Percentiles rank a stretch among this genome's conserved stretches.
These are phyloP conservation scores for Nipponia nippon DNA, from an alignment of 2,113 vertebrate species.

Conservation along the genomic window DNA sequence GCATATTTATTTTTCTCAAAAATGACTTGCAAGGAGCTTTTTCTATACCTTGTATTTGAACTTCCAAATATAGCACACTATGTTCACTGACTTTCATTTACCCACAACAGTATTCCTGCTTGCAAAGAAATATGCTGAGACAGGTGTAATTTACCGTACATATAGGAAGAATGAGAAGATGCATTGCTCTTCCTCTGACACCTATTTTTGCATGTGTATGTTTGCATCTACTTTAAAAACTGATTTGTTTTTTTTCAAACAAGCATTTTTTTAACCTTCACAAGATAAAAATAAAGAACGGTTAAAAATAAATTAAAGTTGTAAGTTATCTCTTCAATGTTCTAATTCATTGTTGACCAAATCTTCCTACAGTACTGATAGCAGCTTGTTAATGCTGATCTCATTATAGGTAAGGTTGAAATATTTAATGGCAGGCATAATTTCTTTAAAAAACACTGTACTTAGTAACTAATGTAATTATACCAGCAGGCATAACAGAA, in stretches of 20 bases:
- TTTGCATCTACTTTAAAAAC: neutral
- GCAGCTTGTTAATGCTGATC: slow-evolving; percentile 7
- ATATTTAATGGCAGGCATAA: neutral
- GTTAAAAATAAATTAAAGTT: slow-evolving; percentile 24
- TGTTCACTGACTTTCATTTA: neutral
- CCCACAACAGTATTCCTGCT: neutral
- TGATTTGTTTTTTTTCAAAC: neutral
- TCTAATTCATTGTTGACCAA: slow-evolving; percentile 24
- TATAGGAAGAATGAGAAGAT: neutral
- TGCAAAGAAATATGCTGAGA: neutral
- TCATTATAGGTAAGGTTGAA: slow-evolving; percentile 28
- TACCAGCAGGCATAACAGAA: slow-evolving; percentile 7
- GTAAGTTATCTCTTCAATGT: neutral
- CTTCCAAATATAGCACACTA: neutral
- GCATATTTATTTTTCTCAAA: neutral
- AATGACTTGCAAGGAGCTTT: neutral
- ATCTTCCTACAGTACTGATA: neutral
- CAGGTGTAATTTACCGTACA: neutral
- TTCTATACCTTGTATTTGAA: neutral
- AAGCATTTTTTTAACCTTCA: neutral
- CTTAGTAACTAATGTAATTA: slow-evolving; percentile 32
- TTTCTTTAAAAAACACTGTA: slow-evolving; percentile 24
- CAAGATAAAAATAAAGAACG: neutral
- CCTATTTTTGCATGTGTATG: neutral
- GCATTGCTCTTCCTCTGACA: neutral